Conservation (phyloP, 2,888 invertebrate genomes). For the Lasioglossum leucozonium region DNA sequence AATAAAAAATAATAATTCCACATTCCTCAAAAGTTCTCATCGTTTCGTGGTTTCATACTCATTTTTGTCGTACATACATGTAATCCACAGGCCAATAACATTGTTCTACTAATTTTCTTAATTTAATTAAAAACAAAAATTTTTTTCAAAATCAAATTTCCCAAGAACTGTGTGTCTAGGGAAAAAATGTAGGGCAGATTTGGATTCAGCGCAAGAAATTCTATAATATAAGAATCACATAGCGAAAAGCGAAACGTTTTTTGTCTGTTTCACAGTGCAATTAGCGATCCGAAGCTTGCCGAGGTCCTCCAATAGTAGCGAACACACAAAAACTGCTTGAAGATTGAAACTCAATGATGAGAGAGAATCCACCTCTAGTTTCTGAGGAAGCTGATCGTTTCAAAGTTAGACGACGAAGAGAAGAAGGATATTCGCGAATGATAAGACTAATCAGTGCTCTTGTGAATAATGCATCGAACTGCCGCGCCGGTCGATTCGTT, state of each 20-base stretch:
- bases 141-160: no score
- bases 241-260: no score
- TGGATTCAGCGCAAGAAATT: no score
- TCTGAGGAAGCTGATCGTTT: not conserved
- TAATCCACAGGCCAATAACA: not conserved
- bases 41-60: not conserved
- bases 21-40: not conserved
- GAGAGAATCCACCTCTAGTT: not conserved
- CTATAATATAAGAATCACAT: no score
- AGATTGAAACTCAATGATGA: not conserved
- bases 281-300: not conserved
- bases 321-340: not conserved
- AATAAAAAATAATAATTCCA: not conserved
- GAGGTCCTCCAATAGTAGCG: not conserved
- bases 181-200: no score
- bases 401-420: not conserved
- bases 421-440: not conserved
- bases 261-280: no score
- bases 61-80: not conserved
- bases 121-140: no score
- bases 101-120: no score
- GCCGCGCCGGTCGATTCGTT: not conserved
- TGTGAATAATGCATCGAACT: conserved; percentile 44
- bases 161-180: no score
- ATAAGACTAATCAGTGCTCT: conserved; percentile 34